A percentile compares a stretch with the other conserved stretches of the same genome.
These are phyloP conservation scores for Eulithis prunata DNA, from an alignment of 2,888 invertebrate genomes.

Conservation along the genomic window DNA sequence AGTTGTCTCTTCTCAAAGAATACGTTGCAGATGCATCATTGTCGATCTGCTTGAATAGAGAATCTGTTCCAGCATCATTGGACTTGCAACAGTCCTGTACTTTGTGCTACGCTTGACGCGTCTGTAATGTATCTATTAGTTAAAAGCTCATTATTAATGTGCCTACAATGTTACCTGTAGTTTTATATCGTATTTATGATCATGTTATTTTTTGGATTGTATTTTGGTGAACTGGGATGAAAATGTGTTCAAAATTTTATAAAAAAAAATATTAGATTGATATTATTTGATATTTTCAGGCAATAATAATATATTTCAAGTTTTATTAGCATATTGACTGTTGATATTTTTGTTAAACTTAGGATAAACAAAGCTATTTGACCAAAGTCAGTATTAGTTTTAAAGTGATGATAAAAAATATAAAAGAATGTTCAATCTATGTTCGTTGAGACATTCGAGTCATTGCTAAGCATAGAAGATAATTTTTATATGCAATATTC, in stretches of 20 bases:
- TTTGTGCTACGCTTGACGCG: constrained; percentile 7
- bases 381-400: constrained; percentile 85
- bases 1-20: constrained; percentile 22
- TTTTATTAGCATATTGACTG: constrained; percentile 80
- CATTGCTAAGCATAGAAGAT: constrained; percentile 68
- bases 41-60: background rate
- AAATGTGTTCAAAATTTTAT: constrained; percentile 80
- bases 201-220: constrained; percentile 65
- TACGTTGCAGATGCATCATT: constrained; percentile 17
- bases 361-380: constrained; percentile 84
- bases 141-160: constrained; percentile 79
- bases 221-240: constrained; percentile 68
- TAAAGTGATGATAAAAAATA: constrained; percentile 70
- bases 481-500: constrained; percentile 70
- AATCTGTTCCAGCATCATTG: constrained; percentile 8
- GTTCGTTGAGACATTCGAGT: constrained; percentile 71
- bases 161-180: constrained; percentile 84
- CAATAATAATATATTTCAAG: constrained; percentile 77
- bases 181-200: constrained; percentile 67
- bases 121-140: constrained; percentile 56
- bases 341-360: constrained; percentile 79
- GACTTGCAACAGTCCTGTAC: background rate
- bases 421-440: constrained; percentile 60
- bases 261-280: constrained; percentile 57
- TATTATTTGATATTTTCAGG: constrained; percentile 80